Conservation (phyloP, 2,888 invertebrate species). For the Bruchidius siliquastri region DNA sequence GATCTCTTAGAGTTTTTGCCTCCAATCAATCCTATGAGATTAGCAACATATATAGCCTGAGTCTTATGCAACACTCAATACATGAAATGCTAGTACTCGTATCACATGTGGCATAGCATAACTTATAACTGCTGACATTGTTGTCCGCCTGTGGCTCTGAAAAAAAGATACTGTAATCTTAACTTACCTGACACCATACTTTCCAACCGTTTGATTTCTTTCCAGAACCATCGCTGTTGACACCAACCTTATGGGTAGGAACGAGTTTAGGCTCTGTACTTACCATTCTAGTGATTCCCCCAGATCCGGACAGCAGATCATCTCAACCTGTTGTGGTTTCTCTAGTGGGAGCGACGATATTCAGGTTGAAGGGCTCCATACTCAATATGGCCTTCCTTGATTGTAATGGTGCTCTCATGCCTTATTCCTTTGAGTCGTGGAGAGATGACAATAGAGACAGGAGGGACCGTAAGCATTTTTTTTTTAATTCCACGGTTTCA, state of each 20-base stretch:
- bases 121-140: too few species aligned
- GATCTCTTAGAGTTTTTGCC: too few species aligned
- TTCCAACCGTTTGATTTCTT: constrained; percentile 2
- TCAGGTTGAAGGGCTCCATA: constrained; percentile 93
- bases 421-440: constrained; percentile 89
- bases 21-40: too few species aligned
- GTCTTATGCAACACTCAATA: too few species aligned
- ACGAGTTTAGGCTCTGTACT: constrained; percentile 95
- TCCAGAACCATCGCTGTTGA: constrained; percentile 74
- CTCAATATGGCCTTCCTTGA: constrained; percentile 94
- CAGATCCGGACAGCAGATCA: constrained; percentile 73
- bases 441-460: constrained; percentile 75
- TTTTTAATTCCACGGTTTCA: too few species aligned
- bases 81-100: too few species aligned
- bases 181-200: background rate
- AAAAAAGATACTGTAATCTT: background rate
- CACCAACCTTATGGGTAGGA: constrained; percentile 95
- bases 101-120: too few species aligned
- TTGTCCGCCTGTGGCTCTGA: too few species aligned
- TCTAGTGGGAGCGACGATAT: constrained; percentile 93
- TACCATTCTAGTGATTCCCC: constrained; percentile 82
- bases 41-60: too few species aligned
- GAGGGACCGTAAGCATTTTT: constrained; percentile 40
- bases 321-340: constrained; percentile 84
- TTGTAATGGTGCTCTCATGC: constrained; percentile 87